Percentiles rank a stretch among this genome's conserved stretches.
Conservation (phyloP, 2,113 vertebrate genomes). For the Hypomesus transpacificus region DNA sequence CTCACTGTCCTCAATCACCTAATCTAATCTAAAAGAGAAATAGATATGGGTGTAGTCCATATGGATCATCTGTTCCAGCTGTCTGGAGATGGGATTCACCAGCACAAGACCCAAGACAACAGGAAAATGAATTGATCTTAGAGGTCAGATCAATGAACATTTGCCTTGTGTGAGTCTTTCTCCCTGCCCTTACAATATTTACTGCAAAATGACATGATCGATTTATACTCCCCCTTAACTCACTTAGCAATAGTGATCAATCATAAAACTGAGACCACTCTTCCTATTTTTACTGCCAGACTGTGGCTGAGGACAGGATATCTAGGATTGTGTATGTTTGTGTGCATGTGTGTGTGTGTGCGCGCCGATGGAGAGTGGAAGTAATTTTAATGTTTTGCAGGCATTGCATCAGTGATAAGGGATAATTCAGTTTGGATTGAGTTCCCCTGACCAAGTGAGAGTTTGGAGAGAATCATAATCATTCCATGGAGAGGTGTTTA, state of each 20-base stretch:
- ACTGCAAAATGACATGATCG: constrained; percentile 52
- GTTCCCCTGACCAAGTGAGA: constrained; percentile 22
- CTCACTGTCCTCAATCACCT: constrained; percentile 10
- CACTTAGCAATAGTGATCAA: constrained; percentile 44
- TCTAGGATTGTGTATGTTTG: constrained; percentile 14
- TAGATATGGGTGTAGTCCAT: constrained; percentile 18
- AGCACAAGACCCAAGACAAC: constrained; percentile 23
- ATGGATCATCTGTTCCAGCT: constrained; percentile 33
- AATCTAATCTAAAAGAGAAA: constrained; percentile 24
- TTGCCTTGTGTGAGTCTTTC: constrained; percentile 20
- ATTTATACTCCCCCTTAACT: constrained; percentile 47
- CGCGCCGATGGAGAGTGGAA: neutral
- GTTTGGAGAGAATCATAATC: constrained; percentile 33
- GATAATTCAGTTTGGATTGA: constrained; percentile 45
- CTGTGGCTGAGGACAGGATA: constrained; percentile 18
- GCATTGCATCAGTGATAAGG: constrained; percentile 9
- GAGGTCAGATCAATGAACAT: constrained; percentile 43
- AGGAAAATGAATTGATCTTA: constrained; percentile 42
- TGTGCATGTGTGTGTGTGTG: neutral
- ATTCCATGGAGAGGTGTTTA: constrained; percentile 42
- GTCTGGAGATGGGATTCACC: constrained; percentile 2
- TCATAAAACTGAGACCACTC: constrained; percentile 33
- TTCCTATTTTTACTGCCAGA: constrained; percentile 28
- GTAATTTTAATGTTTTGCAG: constrained; percentile 35
- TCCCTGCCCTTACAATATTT: constrained; percentile 39